Base-by-base conservation (phyloP, 2,888 invertebrate species). In the Andrena flavipes region DNA sequence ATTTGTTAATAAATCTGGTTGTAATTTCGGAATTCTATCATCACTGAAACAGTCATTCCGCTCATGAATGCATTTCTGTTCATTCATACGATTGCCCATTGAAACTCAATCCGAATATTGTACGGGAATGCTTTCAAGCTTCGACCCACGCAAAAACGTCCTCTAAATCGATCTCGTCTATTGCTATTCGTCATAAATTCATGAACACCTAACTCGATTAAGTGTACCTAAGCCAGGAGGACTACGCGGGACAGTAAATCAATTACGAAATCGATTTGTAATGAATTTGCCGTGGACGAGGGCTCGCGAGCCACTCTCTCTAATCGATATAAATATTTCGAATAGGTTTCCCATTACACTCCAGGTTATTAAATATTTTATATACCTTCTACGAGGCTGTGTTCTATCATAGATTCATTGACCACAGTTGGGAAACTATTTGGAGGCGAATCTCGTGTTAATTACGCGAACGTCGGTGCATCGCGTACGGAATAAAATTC, bases 251-350 rank as follows among this genome's bases (percentile, higher is more conserved):
- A 13, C 35, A 30, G 49, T 51, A n/a, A 67, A 73, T 77, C 67
- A 80, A 77, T 80, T 63, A 72, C 33, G 16, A 13, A 20, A 78
- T 72, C 63, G 54, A 80, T 49, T 67, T 60, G 64, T 69, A 78
- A 85, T 76, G 75, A 81, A 78, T 82, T 78, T 76, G 67, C 82
- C 73, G 75, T 63, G 67, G 48, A 26, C 4, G 60, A 67, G 63
- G 60, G 76, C 60, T 68, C 67, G 23, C n/a, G 29, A 33, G 20
- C n/a, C 62, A 62, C 26, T 56, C 62, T 56, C 62, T 68, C 10
- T 65, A 76, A 62, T 76, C 76, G 64, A 49, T 35, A 51, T 51
- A 59, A 70, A 70, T 84, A 76, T 80, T 76, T 80, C 56, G 68
- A 73, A 29, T 6, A 23, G 35, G 26, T n/a, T 42, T 42, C 76